phyloP scores from a whole-genome alignment of 2,888 invertebrate species.

The Endotricha flammealis region DNA sequence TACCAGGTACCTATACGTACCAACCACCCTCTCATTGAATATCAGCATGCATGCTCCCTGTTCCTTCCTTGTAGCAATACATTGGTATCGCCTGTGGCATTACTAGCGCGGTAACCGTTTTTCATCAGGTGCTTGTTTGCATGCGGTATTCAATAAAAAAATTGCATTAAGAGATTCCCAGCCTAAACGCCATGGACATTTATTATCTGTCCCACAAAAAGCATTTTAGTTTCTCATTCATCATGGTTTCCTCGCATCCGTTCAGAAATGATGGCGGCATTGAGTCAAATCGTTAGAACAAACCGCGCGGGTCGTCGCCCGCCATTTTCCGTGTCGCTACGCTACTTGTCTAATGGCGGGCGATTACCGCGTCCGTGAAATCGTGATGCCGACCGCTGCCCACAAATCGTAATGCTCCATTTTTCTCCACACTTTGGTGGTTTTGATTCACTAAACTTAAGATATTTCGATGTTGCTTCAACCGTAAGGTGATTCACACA shows the following conservation, averaged over 20 bases:
- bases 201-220: slow-evolving; percentile 9
- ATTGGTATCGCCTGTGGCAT: too few relatives aligned
- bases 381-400: slow-evolving; percentile 59
- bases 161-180: too few relatives aligned
- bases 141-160: too few relatives aligned
- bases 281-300: slow-evolving; percentile 22
- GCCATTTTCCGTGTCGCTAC: slow-evolving; percentile 56
- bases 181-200: too few relatives aligned
- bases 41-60: too few relatives aligned
- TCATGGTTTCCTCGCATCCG: slow-evolving; percentile 7
- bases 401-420: slow-evolving; percentile 54
- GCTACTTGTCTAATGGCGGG: slow-evolving; percentile 48
- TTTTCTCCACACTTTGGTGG: slow-evolving; percentile 31
- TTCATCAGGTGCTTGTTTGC: too few relatives aligned
- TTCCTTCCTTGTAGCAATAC: too few relatives aligned
- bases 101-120: too few relatives aligned
- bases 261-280: slow-evolving; percentile 8
- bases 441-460: background rate
- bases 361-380: slow-evolving; percentile 62
- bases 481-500: too few relatives aligned
- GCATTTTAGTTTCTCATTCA: slow-evolving; percentile 9
- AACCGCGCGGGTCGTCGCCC: slow-evolving; percentile 48
- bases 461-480: slow-evolving; percentile 1
- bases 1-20: too few relatives aligned
- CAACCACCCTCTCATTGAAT: too few relatives aligned